Conservation (phyloP, 2,797 vertebrate species). For the Valencia hispanica region DNA sequence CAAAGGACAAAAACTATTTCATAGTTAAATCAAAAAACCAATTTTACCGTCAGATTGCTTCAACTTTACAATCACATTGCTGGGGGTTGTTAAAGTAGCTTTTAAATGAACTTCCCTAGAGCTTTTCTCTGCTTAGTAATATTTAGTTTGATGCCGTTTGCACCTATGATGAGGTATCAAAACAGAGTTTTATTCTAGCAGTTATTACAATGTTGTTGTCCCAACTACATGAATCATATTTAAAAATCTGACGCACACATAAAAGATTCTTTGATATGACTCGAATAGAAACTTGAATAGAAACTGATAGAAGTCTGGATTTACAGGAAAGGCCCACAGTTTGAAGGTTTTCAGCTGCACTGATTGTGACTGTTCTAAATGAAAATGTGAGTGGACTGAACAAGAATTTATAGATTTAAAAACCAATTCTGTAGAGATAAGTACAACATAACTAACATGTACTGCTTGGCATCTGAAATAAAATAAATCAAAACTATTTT, state of each 20-base stretch:
- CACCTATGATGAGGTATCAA: conserved; percentile 40
- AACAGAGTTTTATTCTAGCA: conserved; percentile 37
- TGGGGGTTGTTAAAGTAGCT: conserved; percentile 48
- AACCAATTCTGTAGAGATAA: neutral
- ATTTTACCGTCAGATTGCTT: conserved; percentile 56
- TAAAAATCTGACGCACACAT: conserved; percentile 33
- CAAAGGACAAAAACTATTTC: conserved; percentile 51
- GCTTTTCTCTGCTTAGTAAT: conserved; percentile 25
- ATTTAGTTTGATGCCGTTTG: conserved; percentile 54
- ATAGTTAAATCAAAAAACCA: conserved; percentile 58
- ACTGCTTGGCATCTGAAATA: neutral
- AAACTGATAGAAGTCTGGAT: conserved; percentile 35
- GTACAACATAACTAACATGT: neutral
- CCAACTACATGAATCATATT: conserved; percentile 24
- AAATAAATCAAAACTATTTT: neutral
- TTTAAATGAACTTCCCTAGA: conserved; percentile 65
- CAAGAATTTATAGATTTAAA: neutral
- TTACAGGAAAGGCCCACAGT: conserved; percentile 36
- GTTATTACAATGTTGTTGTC: conserved; percentile 43
- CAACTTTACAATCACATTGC: conserved; percentile 58
- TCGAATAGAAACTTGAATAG: no score
- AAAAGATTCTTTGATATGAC: conserved; percentile 21
- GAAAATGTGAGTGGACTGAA: neutral
- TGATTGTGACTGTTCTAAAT: neutral
- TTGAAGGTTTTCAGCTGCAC: conserved; percentile 27